phyloP scores from a whole-genome alignment of 2,797 vertebrate species.

The Luscinia luscinia region DNA sequence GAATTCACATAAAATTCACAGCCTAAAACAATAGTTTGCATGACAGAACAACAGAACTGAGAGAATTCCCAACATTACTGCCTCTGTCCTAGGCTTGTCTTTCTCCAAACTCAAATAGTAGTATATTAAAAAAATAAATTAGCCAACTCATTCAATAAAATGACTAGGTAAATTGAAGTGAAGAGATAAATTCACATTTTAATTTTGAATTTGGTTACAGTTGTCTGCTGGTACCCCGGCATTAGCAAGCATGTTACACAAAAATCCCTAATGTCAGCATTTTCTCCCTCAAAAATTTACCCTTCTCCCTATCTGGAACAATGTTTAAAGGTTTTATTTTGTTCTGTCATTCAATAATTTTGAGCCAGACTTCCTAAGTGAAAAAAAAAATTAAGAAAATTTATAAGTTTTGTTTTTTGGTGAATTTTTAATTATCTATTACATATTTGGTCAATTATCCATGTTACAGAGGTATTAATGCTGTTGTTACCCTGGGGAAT shows the following conservation, averaged over 20 bases:
- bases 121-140: background rate
- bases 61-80: background rate
- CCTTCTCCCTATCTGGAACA: background rate
- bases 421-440: background rate
- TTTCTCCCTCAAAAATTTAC: background rate
- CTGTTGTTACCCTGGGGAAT: background rate
- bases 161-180: background rate
- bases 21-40: background rate
- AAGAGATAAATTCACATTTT: conserved; percentile 28
- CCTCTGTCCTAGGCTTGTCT: background rate
- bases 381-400: background rate
- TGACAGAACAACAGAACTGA: background rate
- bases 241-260: background rate
- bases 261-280: background rate
- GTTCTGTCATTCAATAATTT: background rate
- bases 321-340: background rate
- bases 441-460: background rate
- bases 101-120: background rate
- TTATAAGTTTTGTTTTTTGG: background rate
- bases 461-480: background rate
- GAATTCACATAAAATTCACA: background rate
- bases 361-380: background rate
- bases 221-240: background rate
- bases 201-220: conserved; percentile 2
- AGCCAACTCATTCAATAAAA: background rate